These are phyloP conservation scores for Propithecus coquereli DNA, from an alignment of 2,113 vertebrate species.

Conservation along the genomic window DNA sequence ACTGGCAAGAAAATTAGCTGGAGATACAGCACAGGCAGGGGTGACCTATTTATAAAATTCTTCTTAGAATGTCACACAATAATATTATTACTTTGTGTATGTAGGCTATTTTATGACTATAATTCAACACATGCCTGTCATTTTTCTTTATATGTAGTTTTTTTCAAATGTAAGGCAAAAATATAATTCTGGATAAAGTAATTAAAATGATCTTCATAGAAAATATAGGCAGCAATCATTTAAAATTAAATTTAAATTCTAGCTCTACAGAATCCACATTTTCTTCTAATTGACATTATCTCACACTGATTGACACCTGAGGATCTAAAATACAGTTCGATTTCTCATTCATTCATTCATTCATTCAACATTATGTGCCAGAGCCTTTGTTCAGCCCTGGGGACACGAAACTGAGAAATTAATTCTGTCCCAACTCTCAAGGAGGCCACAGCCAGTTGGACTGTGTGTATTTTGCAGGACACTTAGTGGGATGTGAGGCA, in stretches of 20 bases:
- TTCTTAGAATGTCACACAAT: slow-evolving; percentile 67
- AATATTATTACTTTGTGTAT: slow-evolving; percentile 31
- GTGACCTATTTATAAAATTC: slow-evolving; percentile 68
- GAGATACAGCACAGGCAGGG: slow-evolving; percentile 22
- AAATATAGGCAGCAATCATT: slow-evolving; percentile 23
- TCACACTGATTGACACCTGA: not conserved
- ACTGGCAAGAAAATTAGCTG: slow-evolving; percentile 70
- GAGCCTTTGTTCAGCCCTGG: not conserved
- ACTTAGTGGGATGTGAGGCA: rapidly evolving
- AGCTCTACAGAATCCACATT: not conserved
- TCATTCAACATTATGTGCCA: not conserved
- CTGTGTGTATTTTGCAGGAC: not conserved
- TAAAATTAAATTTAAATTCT: slow-evolving; percentile 39
- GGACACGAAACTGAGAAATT: not conserved
- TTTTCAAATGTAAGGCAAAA: not conserved
- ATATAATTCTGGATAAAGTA: slow-evolving; percentile 34
- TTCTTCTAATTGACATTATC: not conserved
- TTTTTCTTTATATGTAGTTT: not conserved
- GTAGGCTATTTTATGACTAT: slow-evolving; percentile 33
- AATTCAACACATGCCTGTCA: not conserved
- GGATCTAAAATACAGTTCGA: not conserved
- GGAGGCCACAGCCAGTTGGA: not conserved
- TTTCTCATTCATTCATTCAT: not conserved
- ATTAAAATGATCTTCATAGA: slow-evolving; percentile 31
- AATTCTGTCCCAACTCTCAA: not conserved